Conservation (phyloP, 2,888 invertebrate genomes). For the Drosophila austrosaltans region DNA sequence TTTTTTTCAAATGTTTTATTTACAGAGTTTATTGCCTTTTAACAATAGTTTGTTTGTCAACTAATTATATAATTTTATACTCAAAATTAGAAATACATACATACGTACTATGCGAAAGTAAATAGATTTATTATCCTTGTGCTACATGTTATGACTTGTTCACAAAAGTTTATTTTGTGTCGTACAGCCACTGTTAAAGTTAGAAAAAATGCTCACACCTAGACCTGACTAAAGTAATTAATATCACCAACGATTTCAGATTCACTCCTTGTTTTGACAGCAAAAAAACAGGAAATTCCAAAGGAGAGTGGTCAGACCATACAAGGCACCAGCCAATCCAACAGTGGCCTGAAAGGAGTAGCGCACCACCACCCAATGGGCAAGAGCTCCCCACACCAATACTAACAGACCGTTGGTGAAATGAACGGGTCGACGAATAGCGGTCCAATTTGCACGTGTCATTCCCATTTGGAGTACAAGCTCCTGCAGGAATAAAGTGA, state of each 20-base stretch:
- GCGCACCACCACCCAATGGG: slow-evolving; percentile 80
- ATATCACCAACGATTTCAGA: slow-evolving; percentile 44
- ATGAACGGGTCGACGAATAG: slow-evolving; percentile 81
- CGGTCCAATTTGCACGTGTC: slow-evolving; percentile 81
- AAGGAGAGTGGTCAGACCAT: slow-evolving; percentile 75
- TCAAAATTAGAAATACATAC: neutral
- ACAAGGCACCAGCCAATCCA: slow-evolving; percentile 78
- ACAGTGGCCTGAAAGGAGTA: slow-evolving; percentile 82
- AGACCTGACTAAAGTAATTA: slow-evolving; percentile 23
- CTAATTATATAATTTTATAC: too few relatives aligned
- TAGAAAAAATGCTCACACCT: neutral
- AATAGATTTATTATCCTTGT: slow-evolving; percentile 1
- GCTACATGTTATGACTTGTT: neutral
- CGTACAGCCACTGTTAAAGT: neutral
- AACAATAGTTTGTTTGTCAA: too few relatives aligned
- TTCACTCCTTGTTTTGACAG: slow-evolving; percentile 73
- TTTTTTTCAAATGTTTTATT: too few relatives aligned
- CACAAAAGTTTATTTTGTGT: neutral
- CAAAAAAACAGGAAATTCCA: slow-evolving; percentile 81
- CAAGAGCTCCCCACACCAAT: slow-evolving; percentile 81
- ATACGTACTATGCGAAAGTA: neutral
- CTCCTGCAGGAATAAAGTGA: slow-evolving; percentile 82
- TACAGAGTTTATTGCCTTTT: too few relatives aligned
- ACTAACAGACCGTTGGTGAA: slow-evolving; percentile 82
- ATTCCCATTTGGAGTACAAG: slow-evolving; percentile 82